A percentile compares a stretch with the other conserved stretches of the same genome.
These are phyloP conservation scores for Mimumesa dahlbomi DNA, from an alignment of 2,888 invertebrate species.

Conservation along the genomic window DNA sequence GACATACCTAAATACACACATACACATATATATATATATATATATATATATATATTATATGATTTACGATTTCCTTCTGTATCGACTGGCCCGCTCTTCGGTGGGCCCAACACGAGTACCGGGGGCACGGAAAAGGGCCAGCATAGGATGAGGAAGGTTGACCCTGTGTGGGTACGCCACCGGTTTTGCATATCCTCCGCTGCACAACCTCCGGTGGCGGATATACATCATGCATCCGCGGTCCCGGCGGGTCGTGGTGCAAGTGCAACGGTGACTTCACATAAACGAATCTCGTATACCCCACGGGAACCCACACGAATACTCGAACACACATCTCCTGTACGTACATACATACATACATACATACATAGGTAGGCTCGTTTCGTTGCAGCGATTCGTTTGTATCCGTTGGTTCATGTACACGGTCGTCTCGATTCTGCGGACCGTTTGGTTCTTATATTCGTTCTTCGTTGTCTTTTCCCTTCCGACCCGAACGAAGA, in stretches of 20 bases:
- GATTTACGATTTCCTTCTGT: conserved; percentile 71
- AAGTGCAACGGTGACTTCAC: conserved; percentile 62
- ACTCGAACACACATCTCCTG: conserved; percentile 10
- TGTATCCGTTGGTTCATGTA: conserved; percentile 26
- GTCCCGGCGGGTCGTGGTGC: conserved; percentile 62
- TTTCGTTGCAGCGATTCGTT: no score
- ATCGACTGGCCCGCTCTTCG: conserved; percentile 60
- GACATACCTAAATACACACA: conserved; percentile 15
- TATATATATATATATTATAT: conserved; percentile 44
- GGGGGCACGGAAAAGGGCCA: conserved; percentile 29
- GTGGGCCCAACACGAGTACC: conserved; percentile 45
- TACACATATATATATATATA: conserved; percentile 21
- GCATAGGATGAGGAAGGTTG: conserved; percentile 61
- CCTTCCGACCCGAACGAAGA: conserved; percentile 38
- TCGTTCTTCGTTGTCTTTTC: conserved; percentile 53
- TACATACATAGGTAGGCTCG: no score
- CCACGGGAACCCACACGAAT: conserved; percentile 11
- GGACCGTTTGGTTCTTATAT: conserved; percentile 53
- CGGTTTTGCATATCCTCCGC: conserved; percentile 77
- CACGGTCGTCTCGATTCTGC: conserved; percentile 36
- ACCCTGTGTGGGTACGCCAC: conserved; percentile 64
- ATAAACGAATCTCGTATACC: conserved; percentile 32
- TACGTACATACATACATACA: no score
- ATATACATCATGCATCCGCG: conserved; percentile 73
- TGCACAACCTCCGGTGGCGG: conserved; percentile 73